Percentiles rank a stretch among this genome's conserved stretches.
Conservation (phyloP, 2,113 vertebrate species). For the Phodopus roborovskii region DNA sequence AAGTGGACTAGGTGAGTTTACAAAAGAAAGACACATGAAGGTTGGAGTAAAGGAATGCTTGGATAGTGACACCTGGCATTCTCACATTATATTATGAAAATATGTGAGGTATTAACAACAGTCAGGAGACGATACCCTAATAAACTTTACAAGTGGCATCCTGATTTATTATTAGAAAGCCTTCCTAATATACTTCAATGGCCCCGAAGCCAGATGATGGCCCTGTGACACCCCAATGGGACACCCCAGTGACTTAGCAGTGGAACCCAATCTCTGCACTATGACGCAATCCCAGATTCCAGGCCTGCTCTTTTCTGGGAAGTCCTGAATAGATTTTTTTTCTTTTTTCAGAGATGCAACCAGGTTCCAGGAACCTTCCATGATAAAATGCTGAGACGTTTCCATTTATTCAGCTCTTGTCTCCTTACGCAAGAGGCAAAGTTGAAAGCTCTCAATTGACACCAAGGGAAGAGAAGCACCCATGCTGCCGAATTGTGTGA, state of each 20-base stretch:
- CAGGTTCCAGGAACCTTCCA: constrained; percentile 30
- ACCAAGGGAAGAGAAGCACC: neutral
- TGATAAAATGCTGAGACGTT: constrained; percentile 42
- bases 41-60: neutral
- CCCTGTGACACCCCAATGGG: neutral
- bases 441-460: constrained; percentile 26
- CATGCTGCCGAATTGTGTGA: neutral
- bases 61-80: neutral
- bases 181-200: neutral
- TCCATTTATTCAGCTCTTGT: neutral
- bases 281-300: neutral
- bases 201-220: neutral
- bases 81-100: neutral
- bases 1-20: too few species aligned
- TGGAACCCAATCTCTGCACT: neutral
- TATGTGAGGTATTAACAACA: neutral
- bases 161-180: neutral
- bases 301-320: neutral
- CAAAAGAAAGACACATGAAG: neutral
- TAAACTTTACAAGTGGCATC: neutral
- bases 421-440: neutral
- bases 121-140: neutral
- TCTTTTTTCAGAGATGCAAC: neutral
- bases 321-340: constrained; percentile 26
- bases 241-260: neutral